These are phyloP conservation scores for Argentina silus DNA, from an alignment of 2,797 vertebrate genomes.

Conservation along the genomic window DNA sequence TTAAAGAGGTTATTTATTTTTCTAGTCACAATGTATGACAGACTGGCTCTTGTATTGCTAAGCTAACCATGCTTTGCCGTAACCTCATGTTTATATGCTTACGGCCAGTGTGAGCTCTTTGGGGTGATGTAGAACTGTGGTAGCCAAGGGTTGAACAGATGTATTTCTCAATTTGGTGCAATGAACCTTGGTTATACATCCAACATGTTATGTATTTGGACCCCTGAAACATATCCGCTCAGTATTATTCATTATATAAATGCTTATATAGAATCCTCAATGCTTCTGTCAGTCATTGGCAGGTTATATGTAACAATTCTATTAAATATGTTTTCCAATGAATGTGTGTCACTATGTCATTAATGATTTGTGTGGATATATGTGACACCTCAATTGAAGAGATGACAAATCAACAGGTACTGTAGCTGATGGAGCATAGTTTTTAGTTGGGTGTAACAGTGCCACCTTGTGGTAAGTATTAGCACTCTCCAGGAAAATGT, in stretches of 20 bases:
- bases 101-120: conserved; percentile 13
- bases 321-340: conserved; percentile 63
- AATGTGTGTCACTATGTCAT: neutral
- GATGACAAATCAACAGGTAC: neutral
- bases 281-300: conserved; percentile 12
- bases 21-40: conserved; percentile 20
- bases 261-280: conserved; percentile 24
- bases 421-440: neutral
- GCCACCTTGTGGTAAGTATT: conserved; percentile 49
- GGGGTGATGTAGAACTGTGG: conserved; percentile 32
- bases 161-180: neutral
- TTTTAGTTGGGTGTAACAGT: neutral
- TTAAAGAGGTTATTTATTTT: conserved; percentile 52
- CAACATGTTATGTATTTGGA: neutral
- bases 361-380: conserved; percentile 39
- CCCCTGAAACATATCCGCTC: conserved; percentile 36
- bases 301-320: conserved; percentile 29
- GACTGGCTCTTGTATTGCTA: conserved; percentile 29
- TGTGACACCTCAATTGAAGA: neutral
- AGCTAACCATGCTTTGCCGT: conserved; percentile 34
- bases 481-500: neutral
- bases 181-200: neutral
- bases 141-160: conserved; percentile 13
- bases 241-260: conserved; percentile 47
- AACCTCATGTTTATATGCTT: conserved; percentile 16